Evolutionary conservation across 2,888 invertebrate species (phyloP).

Genomic region (Galeruca laticollis): DNA sequence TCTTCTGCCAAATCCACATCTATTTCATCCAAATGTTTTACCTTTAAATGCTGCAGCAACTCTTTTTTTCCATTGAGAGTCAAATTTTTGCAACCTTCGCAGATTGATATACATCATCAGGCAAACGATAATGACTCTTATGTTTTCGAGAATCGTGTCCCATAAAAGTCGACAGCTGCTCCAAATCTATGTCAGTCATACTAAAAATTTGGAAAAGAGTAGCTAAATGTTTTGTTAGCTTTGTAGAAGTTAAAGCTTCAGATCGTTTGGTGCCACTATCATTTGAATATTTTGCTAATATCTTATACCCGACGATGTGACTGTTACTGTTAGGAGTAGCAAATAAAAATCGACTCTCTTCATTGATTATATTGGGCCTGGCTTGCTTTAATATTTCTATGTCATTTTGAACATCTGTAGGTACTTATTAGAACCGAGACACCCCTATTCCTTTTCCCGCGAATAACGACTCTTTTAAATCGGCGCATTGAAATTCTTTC

Average conservation of each 20-base stretch:
- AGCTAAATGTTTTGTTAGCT: constrained; percentile 25
- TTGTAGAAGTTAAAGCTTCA: constrained; percentile 21
- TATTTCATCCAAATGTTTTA: constrained; percentile 43
- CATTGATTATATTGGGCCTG: constrained; percentile 17
- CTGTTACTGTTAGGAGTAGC: constrained; percentile 22
- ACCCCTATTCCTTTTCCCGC: constrained; percentile 36
- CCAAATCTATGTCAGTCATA: constrained; percentile 37
- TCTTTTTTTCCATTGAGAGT: constrained; percentile 43
- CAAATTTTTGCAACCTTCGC: constrained; percentile 43
- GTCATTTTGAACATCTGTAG: constrained; percentile 46
- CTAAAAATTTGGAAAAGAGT: constrained; percentile 10
- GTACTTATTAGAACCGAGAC: constrained; percentile 50
- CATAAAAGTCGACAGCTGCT: constrained; percentile 29
- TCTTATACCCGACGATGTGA: constrained; percentile 30
- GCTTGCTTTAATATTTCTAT: constrained; percentile 21
- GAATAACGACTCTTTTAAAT: constrained; percentile 44
- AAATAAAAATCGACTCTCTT: constrained; percentile 23
- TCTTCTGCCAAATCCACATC: constrained; percentile 38
- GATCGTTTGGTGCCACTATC: constrained; percentile 14
- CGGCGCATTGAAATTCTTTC: constrained; percentile 37
- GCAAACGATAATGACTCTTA: constrained; percentile 16
- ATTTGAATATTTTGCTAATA: constrained; percentile 15
- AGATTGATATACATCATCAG: constrained; percentile 31
- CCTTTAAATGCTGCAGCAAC: constrained; percentile 41
- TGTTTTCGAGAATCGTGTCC: constrained; percentile 21